Conservation (phyloP, 2,888 invertebrate species). For the Ptychoptera albimana region DNA sequence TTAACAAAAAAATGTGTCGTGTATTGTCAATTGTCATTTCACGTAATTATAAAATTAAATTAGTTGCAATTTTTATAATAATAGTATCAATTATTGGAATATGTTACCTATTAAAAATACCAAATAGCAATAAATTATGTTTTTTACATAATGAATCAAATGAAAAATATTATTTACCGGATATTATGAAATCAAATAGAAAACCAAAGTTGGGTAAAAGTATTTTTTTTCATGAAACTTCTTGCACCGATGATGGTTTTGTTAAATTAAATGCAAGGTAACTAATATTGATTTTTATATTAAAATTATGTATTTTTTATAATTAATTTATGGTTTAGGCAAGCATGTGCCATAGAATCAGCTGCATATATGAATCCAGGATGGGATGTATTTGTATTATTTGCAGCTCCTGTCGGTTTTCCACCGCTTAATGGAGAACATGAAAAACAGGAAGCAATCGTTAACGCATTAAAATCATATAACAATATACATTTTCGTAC, state of each 20-base stretch:
- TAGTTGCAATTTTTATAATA: no score
- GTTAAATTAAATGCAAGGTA: constrained; percentile 15
- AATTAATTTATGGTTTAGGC: constrained; percentile 11
- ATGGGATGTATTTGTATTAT: constrained; percentile 22
- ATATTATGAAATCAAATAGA: background rate
- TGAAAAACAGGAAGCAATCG: constrained; percentile 9
- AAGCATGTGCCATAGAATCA: constrained; percentile 30
- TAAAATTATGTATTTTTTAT: background rate
- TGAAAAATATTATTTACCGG: no score
- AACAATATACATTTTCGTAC: constrained; percentile 22
- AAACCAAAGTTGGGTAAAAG: constrained; percentile 20
- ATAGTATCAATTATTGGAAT: no score
- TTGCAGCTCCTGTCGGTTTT: constrained; percentile 17
- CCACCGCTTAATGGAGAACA: constrained; percentile 11
- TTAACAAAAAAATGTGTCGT: no score
- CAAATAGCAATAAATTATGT: no score
- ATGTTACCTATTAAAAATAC: no score
- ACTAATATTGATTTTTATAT: background rate
- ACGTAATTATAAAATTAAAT: no score
- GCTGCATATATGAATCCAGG: constrained; percentile 26
- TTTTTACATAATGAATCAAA: no score
- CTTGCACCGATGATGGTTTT: constrained; percentile 14
- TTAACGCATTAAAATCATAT: constrained; percentile 20
- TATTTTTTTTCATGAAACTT: constrained; percentile 30
- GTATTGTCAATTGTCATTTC: no score